Base-by-base conservation (phyloP, 2,113 vertebrate species). In the rabbit (Oryctolagus cuniculus) region DNA sequence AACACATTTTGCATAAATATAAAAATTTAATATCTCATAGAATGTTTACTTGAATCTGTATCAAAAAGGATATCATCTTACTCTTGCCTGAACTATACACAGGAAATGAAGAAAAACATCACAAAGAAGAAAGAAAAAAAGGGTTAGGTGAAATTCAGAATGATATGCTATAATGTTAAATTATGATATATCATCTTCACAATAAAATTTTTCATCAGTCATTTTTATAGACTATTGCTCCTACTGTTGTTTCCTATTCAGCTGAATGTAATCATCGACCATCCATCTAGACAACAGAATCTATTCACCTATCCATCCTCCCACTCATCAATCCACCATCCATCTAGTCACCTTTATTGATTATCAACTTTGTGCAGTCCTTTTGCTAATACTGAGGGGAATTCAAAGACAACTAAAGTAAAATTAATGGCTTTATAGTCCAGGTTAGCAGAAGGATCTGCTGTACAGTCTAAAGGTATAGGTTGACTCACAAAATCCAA, bases 21-120 rank as follows among this genome's bases (percentile, higher is more conserved):
- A 73, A 34, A 80, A 85, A 90, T 69, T 90, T 86, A 34, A 22
- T 63, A 86, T 75, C 78, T 72, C 55, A n/a, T 51, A 51, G 15
- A 80, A 27, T 34, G n/a, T 29, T 93, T 63, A 27, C 67, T 29
- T 90, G 70, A 64, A 64, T 53, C 16, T 70, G 38, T 29, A 90
- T 63, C 17, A 78, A 38, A 93, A 70, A 90, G 21, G 4, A 25
- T 53, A n/a, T 73, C 8, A 12, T 78, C 24, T 58, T 12, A 61
- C 5, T 5, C 25, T 69, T 55, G 38, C 10, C 63, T 82, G 29
- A 82, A 25, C 25, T 24, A 29, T 13, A 93, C 17, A 38, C 3
- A 69, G 49, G 13, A 89, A 79, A 74, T n/a, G 29, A 90, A 93
- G 75, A 27, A 75, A 91, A 81, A 69, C 11, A 44, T 53, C 55